Percentiles rank a stretch among this genome's conserved stretches.
phyloP scores from a whole-genome alignment of 1,140 invertebrate genomes.

The Drosophila tsacasi region DNA sequence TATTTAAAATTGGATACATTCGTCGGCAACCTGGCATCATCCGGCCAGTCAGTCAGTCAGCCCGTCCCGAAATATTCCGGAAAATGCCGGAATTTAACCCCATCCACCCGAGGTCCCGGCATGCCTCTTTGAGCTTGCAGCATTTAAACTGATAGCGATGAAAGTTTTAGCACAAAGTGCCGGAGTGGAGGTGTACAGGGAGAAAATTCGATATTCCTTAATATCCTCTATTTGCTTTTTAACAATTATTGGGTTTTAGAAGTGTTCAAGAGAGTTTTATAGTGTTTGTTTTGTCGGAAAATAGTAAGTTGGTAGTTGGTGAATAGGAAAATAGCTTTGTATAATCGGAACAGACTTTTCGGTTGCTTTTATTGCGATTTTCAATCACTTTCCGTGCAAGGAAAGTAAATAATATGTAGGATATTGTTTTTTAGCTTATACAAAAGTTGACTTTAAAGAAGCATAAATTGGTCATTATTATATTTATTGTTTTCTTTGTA shows the following conservation, averaged over 20 bases:
- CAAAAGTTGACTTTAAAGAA: no score
- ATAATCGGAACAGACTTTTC: background rate
- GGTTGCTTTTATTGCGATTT: background rate
- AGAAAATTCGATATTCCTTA: background rate
- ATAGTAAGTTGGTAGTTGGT: no score
- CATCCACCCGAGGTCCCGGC: background rate
- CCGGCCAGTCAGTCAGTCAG: background rate
- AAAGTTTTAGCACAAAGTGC: constrained; percentile 54
- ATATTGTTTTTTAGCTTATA: background rate
- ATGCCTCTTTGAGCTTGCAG: constrained; percentile 63
- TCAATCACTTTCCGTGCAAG: background rate
- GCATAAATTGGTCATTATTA: no score
- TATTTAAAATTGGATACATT: constrained; percentile 76
- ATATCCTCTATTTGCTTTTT: background rate
- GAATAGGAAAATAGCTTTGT: no score
- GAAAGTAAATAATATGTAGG: background rate
- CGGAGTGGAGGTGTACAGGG: background rate
- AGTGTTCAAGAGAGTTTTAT: background rate
- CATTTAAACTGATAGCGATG: constrained; percentile 71
- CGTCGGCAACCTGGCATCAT: constrained; percentile 45
- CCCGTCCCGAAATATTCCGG: background rate
- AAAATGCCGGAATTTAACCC: constrained; percentile 4
- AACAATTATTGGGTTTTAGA: background rate
- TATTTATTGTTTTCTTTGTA: no score
- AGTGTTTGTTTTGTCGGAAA: no score